Evolutionary conservation across 2,113 vertebrate genomes (phyloP).

Genomic region (Sinosuthora webbiana): DNA sequence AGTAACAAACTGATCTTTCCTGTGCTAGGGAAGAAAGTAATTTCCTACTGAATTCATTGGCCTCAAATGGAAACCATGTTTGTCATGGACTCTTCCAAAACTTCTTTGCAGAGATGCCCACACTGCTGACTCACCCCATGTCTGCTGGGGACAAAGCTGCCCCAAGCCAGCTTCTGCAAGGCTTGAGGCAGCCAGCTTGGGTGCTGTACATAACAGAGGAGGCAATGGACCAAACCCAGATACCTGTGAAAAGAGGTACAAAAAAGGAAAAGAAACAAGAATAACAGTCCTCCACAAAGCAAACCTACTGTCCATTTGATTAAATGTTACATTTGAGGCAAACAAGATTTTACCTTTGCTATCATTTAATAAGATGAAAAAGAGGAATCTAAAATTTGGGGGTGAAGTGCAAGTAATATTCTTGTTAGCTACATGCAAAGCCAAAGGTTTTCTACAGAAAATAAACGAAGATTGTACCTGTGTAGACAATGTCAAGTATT

Average conservation of each 20-base stretch:
- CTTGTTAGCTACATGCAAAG: neutral
- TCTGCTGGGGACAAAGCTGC: neutral
- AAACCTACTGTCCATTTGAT: neutral
- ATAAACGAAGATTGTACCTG: neutral
- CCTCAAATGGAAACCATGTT: neutral
- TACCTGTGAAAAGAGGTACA: neutral
- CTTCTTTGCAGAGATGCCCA: neutral
- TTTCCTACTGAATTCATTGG: neutral
- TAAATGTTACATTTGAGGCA: neutral
- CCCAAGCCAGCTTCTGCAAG: neutral
- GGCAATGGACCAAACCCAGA: neutral
- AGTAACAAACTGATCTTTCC: neutral
- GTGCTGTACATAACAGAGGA: neutral
- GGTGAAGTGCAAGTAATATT: neutral
- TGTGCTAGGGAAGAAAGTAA: neutral
- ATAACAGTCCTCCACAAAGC: neutral
- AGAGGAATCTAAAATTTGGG: neutral
- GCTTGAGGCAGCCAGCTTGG: neutral
- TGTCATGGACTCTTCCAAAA: neutral
- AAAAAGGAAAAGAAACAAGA: neutral
- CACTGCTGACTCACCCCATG: fast-evolving
- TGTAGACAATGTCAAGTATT: neutral
- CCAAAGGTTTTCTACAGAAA: neutral
- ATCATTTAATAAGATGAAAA: neutral
- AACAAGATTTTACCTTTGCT: neutral